phyloP scores from a whole-genome alignment of 1,140 invertebrate genomes.

The Apis dorsata region DNA sequence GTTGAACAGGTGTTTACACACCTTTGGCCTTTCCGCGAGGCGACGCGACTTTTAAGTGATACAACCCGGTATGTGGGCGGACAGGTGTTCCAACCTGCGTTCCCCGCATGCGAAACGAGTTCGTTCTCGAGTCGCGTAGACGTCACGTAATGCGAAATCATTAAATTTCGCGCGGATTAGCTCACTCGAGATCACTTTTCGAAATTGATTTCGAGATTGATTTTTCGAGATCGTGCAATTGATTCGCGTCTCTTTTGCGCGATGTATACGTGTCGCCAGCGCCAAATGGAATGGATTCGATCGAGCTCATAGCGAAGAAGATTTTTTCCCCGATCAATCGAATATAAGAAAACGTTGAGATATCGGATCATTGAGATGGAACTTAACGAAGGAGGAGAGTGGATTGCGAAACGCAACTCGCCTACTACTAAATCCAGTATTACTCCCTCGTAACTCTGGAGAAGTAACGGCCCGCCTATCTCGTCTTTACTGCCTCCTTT shows the following conservation, averaged over 20 bases:
- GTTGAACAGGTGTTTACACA: not conserved
- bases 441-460: constrained; percentile 31
- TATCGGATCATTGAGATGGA: not conserved
- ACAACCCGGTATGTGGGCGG: constrained; percentile 43
- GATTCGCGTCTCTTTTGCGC: too few species aligned
- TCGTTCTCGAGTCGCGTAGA: not conserved
- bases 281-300: too few species aligned
- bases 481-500: constrained; percentile 14
- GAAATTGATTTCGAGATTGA: too few species aligned
- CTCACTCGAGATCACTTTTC: too few species aligned
- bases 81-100: constrained; percentile 49
- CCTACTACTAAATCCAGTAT: constrained; percentile 28
- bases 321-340: not conserved
- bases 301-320: too few species aligned
- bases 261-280: too few species aligned
- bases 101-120: constrained; percentile 26
- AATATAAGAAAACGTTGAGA: too few species aligned
- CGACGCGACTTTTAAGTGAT: constrained; percentile 56
- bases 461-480: not conserved
- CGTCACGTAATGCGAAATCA: not conserved
- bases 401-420: not conserved
- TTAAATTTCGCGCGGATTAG: not conserved
- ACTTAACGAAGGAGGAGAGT: constrained; percentile 25
- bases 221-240: too few species aligned
- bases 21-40: not conserved